Evolutionary conservation across 2,888 invertebrate species (phyloP).

Genomic region (Formica aserva): DNA sequence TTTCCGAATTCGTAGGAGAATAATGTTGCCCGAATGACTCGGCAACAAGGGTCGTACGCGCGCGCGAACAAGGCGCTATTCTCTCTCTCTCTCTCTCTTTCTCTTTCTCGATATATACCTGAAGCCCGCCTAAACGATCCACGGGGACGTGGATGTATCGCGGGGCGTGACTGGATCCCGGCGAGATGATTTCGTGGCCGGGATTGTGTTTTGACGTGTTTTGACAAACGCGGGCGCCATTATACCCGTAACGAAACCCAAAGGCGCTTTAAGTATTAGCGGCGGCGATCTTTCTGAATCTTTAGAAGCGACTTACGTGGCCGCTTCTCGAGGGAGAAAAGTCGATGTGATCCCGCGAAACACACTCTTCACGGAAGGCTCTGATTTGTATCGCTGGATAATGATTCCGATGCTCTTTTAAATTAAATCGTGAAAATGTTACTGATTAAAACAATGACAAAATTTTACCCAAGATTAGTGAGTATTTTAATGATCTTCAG

Average conservation of each 20-base stretch:
- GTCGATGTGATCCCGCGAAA: constrained; percentile 72
- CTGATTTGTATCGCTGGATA: constrained; percentile 56
- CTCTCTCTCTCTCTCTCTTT: constrained; percentile 39
- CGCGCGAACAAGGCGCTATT: constrained; percentile 49
- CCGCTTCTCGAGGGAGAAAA: constrained; percentile 65
- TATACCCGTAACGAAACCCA: constrained; percentile 76
- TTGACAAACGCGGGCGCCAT: constrained; percentile 85
- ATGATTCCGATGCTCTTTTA: neutral
- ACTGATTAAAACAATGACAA: too few species aligned
- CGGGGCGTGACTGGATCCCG: constrained; percentile 80
- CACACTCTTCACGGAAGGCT: constrained; percentile 66
- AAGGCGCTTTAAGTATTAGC: constrained; percentile 71
- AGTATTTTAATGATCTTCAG: too few species aligned
- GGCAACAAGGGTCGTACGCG: constrained; percentile 66
- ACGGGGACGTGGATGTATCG: constrained; percentile 80
- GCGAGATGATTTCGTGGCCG: constrained; percentile 78
- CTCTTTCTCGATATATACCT: constrained; percentile 42
- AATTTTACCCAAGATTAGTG: too few species aligned
- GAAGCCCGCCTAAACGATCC: constrained; percentile 58
- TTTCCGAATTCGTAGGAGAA: constrained; percentile 73
- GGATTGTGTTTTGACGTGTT: constrained; percentile 85
- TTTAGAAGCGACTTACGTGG: constrained; percentile 81
- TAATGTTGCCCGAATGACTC: constrained; percentile 75
- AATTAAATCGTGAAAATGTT: too few species aligned
- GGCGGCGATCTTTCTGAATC: constrained; percentile 64